phyloP scores from a whole-genome alignment of 2,797 vertebrate genomes.

The Limnodromus scolopaceus region DNA sequence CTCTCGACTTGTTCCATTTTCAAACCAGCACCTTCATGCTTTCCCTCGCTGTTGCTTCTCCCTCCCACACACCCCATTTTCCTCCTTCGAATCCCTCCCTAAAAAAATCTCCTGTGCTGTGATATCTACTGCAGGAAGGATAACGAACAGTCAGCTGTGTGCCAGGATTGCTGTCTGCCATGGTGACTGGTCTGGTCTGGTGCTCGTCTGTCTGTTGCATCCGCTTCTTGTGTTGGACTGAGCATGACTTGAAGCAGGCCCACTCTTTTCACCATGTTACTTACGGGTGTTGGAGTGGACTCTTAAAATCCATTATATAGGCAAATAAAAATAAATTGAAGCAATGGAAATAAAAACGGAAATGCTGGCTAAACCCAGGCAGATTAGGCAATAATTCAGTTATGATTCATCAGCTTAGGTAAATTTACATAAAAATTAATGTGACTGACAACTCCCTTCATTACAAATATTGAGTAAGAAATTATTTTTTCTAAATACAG shows the following conservation, averaged over 20 bases:
- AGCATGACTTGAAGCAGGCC: not conserved
- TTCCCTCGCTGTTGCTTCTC: slow-evolving; percentile 64
- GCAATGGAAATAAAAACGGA: slow-evolving; percentile 1
- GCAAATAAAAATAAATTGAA: slow-evolving; percentile 7
- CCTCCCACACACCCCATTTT: slow-evolving; percentile 70
- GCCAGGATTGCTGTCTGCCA: slow-evolving; percentile 37
- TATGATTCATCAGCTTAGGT: slow-evolving; percentile 58
- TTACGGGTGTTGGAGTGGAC: not conserved
- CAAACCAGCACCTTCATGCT: slow-evolving; percentile 66
- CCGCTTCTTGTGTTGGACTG: not conserved
- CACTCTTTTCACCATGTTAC: not conserved
- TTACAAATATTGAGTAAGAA: slow-evolving; percentile 24
- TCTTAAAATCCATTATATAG: not conserved
- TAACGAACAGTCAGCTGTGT: slow-evolving; percentile 55
- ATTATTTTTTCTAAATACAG: slow-evolving; percentile 6
- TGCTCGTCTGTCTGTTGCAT: not conserved
- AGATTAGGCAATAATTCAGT: slow-evolving; percentile 48
- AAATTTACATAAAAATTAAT: slow-evolving; percentile 62
- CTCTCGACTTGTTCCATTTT: slow-evolving; percentile 63
- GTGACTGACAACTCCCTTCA: slow-evolving; percentile 32
- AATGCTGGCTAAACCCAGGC: not conserved
- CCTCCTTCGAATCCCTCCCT: slow-evolving; percentile 62
- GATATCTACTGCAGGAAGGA: slow-evolving; percentile 62
- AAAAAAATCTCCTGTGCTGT: slow-evolving; percentile 57
- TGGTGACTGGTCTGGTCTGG: not conserved